phyloP scores from a whole-genome alignment of 2,113 vertebrate genomes.

The Daboia siamensis region DNA sequence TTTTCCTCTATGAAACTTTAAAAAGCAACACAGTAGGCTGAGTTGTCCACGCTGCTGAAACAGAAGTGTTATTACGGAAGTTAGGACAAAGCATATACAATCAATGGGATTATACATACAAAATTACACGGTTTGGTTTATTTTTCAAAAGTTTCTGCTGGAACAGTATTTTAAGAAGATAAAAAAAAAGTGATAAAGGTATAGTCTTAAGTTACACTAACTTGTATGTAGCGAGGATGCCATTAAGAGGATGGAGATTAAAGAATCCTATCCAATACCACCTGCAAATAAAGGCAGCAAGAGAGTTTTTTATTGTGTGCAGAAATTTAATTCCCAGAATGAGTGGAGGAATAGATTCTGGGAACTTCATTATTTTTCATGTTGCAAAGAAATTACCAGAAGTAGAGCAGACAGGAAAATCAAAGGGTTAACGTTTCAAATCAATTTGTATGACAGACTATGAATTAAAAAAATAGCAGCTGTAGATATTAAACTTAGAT shows the following conservation, averaged over 20 bases:
- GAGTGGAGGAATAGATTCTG: slow-evolving; percentile 32
- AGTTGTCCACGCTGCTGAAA: not conserved
- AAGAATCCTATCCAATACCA: slow-evolving; percentile 16
- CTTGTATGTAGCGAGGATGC: slow-evolving; percentile 31
- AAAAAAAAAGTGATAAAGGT: slow-evolving; percentile 44
- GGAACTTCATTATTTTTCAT: slow-evolving; percentile 26
- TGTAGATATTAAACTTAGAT: slow-evolving; percentile 43
- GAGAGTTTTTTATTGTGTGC: slow-evolving; percentile 39
- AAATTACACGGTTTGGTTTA: slow-evolving; percentile 59
- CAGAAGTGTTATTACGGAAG: not conserved
- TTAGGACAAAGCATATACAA: not conserved
- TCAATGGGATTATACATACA: not conserved
- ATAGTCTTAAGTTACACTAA: slow-evolving; percentile 47
- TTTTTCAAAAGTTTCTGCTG: slow-evolving; percentile 68
- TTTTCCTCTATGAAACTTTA: not conserved
- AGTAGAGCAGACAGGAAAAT: not conserved
- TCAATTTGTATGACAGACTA: slow-evolving; percentile 1
- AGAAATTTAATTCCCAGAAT: slow-evolving; percentile 56
- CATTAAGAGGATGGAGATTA: slow-evolving; percentile 38
- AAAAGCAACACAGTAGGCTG: not conserved
- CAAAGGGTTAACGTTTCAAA: slow-evolving; percentile 23
- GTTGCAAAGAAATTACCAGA: slow-evolving; percentile 31
- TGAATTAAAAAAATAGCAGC: slow-evolving; percentile 37
- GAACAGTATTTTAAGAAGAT: slow-evolving; percentile 63
- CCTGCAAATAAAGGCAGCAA: slow-evolving; percentile 10